phyloP scores from a whole-genome alignment of 1,140 invertebrate genomes.

The Eupeodes corollae region DNA sequence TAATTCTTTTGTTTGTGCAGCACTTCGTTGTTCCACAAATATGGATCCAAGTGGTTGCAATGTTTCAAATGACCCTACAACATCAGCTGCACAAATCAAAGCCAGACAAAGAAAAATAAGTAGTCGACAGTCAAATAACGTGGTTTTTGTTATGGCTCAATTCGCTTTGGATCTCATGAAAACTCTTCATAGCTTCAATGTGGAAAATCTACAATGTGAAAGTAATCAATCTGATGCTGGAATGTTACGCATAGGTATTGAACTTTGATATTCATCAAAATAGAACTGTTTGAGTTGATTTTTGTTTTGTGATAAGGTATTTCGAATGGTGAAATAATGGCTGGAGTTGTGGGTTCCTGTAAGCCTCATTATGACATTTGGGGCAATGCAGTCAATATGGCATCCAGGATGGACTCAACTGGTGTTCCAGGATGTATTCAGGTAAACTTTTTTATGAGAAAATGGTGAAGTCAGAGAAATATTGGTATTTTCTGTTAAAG shows the following conservation, averaged over 20 bases:
- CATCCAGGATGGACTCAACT: conserved; percentile 82
- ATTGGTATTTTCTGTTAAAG: conserved; percentile 31
- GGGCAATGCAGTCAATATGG: conserved; percentile 92
- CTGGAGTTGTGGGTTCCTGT: conserved; percentile 79
- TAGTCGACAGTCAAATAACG: conserved; percentile 28
- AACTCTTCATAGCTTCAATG: conserved; percentile 26
- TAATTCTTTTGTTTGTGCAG: too few relatives aligned
- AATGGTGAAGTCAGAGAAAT: not conserved
- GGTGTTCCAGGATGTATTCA: conserved; percentile 69
- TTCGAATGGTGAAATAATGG: conserved; percentile 72
- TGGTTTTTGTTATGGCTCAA: conserved; percentile 48
- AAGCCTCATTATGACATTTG: conserved; percentile 80
- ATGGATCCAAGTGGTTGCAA: too few relatives aligned
- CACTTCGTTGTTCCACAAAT: too few relatives aligned
- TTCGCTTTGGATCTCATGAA: conserved; percentile 41
- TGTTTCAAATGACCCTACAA: not conserved
- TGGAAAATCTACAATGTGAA: conserved; percentile 36
- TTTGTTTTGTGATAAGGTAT: conserved; percentile 47
- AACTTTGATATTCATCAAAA: too few relatives aligned
- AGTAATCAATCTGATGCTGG: conserved; percentile 43
- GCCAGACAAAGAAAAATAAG: conserved; percentile 7
- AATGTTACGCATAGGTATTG: conserved; percentile 41
- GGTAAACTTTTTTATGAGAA: conserved; percentile 32
- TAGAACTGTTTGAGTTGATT: conserved; percentile 39
- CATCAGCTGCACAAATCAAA: conserved; percentile 5